phyloP scores from a whole-genome alignment of 2,797 vertebrate species.

The Borostomias antarcticus region DNA sequence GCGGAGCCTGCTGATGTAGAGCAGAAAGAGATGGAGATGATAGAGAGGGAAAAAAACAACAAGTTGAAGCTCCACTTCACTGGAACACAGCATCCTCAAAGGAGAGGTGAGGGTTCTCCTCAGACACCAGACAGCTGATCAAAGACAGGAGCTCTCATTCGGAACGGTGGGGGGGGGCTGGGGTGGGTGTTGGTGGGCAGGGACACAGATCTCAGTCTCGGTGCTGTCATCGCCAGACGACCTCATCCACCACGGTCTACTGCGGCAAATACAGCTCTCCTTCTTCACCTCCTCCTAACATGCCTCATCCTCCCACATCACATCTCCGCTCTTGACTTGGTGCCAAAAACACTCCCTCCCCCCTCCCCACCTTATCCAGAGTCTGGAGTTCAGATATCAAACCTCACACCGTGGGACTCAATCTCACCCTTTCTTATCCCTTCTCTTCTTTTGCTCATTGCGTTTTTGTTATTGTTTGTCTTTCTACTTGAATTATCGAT shows the following conservation, averaged over 20 bases:
- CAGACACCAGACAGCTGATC: slow-evolving; percentile 42
- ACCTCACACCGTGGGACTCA: slow-evolving; percentile 35
- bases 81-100: slow-evolving; percentile 44
- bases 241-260: slow-evolving; percentile 40
- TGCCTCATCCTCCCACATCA: slow-evolving; percentile 31
- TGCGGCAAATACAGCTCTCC: slow-evolving; percentile 55
- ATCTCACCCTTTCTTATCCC: not conserved
- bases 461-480: slow-evolving; percentile 51
- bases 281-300: slow-evolving; percentile 54
- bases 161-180: too few relatives aligned
- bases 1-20: slow-evolving; percentile 33
- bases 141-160: slow-evolving; percentile 47
- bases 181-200: too few relatives aligned
- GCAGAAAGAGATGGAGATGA: slow-evolving; percentile 47
- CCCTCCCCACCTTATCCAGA: not conserved
- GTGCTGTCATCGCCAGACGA: slow-evolving; percentile 42
- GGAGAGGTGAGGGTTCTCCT: slow-evolving; percentile 21
- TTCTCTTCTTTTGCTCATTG: slow-evolving; percentile 9
- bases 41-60: slow-evolving; percentile 23
- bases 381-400: slow-evolving; percentile 36
- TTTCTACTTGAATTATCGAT: slow-evolving; percentile 81
- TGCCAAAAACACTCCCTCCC: slow-evolving; percentile 65
- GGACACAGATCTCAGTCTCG: slow-evolving; percentile 36
- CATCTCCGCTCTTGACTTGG: slow-evolving; percentile 53
- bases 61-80: slow-evolving; percentile 30